These are phyloP conservation scores for Diprion similis DNA, from an alignment of 1,140 invertebrate genomes.

Conservation along the genomic window DNA sequence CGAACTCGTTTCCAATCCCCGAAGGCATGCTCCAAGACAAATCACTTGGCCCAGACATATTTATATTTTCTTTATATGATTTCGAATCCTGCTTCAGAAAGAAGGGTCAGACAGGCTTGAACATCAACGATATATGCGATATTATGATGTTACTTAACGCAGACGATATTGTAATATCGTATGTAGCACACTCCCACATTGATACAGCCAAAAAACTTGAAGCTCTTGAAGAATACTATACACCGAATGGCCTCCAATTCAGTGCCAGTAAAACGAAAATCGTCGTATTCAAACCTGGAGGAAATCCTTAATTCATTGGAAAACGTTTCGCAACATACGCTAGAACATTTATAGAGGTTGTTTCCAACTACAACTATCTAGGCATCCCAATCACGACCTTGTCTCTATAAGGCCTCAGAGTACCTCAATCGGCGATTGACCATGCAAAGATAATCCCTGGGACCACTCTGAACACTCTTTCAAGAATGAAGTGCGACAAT, in stretches of 20 bases:
- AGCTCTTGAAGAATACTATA: conserved; percentile 20
- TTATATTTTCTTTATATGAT: conserved; percentile 20
- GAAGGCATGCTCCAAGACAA: conserved; percentile 9
- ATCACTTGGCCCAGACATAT: not conserved
- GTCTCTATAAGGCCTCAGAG: not conserved
- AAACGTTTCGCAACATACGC: not conserved
- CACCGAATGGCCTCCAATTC: conserved; percentile 22
- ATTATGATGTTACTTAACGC: conserved; percentile 26
- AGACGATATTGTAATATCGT: conserved; percentile 27
- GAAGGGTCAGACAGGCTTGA: conserved; percentile 15
- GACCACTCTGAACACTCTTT: not conserved
- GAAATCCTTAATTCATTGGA: not conserved
- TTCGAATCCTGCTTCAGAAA: conserved; percentile 15
- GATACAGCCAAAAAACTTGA: conserved; percentile 21
- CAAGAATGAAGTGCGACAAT: conserved; percentile 8
- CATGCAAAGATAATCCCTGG: conserved; percentile 9
- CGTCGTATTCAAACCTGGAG: not conserved
- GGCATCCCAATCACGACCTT: conserved; percentile 15
- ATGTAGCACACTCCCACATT: conserved; percentile 18
- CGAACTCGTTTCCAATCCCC: not conserved
- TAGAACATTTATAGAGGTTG: conserved; percentile 10
- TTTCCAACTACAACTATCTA: conserved; percentile 17
- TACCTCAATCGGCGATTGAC: not conserved
- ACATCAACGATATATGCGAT: conserved; percentile 10
- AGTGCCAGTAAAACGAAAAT: conserved; percentile 14